These are phyloP conservation scores for Conger conger DNA, from an alignment of 2,113 vertebrate genomes.

Conservation along the genomic window DNA sequence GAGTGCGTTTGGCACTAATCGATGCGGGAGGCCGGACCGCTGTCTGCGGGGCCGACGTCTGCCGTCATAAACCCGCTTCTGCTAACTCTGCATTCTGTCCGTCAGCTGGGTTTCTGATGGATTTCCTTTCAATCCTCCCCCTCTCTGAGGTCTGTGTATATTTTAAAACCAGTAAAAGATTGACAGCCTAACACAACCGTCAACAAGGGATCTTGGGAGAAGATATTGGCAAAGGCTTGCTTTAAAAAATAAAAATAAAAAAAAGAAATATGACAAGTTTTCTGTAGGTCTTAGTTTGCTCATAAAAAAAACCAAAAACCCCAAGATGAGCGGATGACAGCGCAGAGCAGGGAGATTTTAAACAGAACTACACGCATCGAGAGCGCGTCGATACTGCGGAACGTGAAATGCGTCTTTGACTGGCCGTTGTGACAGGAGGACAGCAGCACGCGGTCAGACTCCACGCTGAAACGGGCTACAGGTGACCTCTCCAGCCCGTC, in stretches of 20 bases:
- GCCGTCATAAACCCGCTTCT: slow-evolving; percentile 43
- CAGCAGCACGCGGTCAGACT: not conserved
- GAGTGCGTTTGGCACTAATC: slow-evolving; percentile 20
- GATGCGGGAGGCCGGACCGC: slow-evolving; percentile 8
- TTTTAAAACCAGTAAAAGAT: slow-evolving; percentile 70
- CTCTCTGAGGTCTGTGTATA: slow-evolving; percentile 46
- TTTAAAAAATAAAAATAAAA: slow-evolving; percentile 35
- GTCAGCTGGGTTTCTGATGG: slow-evolving; percentile 81
- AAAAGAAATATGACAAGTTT: slow-evolving; percentile 65
- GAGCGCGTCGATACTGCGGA: slow-evolving; percentile 41
- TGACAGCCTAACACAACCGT: slow-evolving; percentile 73
- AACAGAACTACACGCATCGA: slow-evolving; percentile 33
- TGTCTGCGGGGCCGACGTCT: slow-evolving; percentile 43
- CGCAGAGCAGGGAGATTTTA: slow-evolving; percentile 31
- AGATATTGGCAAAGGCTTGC: slow-evolving; percentile 53
- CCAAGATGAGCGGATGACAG: slow-evolving; percentile 57
- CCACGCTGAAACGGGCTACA: not conserved
- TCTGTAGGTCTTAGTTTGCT: slow-evolving; percentile 57
- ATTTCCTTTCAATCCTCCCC: slow-evolving; percentile 73
- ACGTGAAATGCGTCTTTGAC: slow-evolving; percentile 30
- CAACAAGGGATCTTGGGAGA: slow-evolving; percentile 52
- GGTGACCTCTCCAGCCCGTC: not conserved
- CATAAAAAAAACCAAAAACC: slow-evolving; percentile 42
- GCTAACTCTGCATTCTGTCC: slow-evolving; percentile 65
- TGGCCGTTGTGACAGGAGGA: not conserved